Evolutionary conservation across 1,140 invertebrate species (phyloP).

Genomic region (Trichonephila clavipes): DNA sequence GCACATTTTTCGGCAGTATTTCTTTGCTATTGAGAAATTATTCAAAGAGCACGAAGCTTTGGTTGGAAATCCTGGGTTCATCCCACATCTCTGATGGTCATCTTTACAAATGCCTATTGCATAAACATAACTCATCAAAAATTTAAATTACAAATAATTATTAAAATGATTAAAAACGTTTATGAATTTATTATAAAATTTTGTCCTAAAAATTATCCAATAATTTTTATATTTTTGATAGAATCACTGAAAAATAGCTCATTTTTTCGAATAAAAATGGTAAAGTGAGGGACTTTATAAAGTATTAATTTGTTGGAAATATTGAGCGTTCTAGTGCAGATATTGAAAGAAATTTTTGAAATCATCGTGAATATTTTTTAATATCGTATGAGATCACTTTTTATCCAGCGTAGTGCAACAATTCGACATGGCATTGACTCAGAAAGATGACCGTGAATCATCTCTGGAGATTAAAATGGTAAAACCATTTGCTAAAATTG

Average conservation of each 20-base stretch:
- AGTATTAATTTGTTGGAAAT: no score
- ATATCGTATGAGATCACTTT: not conserved
- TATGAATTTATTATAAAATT: not conserved
- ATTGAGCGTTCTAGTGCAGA: no score
- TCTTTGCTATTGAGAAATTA: not conserved
- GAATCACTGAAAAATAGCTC: not conserved
- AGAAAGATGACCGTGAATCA: no score
- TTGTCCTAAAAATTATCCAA: not conserved
- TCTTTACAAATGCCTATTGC: conserved; percentile 11
- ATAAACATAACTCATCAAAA: not conserved
- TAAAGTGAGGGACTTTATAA: no score
- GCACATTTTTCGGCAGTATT: conserved; percentile 52
- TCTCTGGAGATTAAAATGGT: not conserved
- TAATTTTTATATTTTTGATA: not conserved
- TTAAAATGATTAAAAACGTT: not conserved
- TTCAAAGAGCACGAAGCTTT: conserved; percentile 13
- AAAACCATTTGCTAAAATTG: not conserved
- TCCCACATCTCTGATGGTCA: conserved; percentile 23
- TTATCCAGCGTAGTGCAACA: not conserved
- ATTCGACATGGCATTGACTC: not conserved
- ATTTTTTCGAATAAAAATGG: not conserved
- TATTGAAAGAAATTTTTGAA: not conserved
- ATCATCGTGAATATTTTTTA: not conserved
- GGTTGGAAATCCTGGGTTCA: conserved; percentile 16
- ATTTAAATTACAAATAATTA: not conserved